Percentiles rank a stretch among this genome's conserved stretches.
Evolutionary conservation across 1,140 invertebrate genomes (phyloP).

Genomic region (Drosophila rhopaloa): DNA sequence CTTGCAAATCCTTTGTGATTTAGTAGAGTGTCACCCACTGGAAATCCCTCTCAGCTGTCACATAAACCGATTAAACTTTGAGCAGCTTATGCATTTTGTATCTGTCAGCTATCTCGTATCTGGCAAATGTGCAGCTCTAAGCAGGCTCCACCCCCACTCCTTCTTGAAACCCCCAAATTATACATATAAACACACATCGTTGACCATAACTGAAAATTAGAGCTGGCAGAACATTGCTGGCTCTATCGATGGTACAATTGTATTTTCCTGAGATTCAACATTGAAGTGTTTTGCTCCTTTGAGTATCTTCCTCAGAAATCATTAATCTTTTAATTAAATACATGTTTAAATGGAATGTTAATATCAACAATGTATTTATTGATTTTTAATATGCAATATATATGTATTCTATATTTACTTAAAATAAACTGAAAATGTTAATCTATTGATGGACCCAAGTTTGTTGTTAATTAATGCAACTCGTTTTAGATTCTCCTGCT

Average conservation of each 20-base stretch:
- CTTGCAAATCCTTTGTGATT: slow-evolving; percentile 70
- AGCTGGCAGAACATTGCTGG: not conserved
- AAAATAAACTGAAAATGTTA: slow-evolving; percentile 25
- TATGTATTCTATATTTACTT: not conserved
- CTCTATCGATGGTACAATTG: not conserved
- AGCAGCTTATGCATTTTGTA: slow-evolving; percentile 76
- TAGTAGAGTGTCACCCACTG: slow-evolving; percentile 54
- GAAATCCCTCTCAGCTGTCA: slow-evolving; percentile 49
- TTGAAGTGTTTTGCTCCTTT: too few relatives aligned
- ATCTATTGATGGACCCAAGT: slow-evolving; percentile 47
- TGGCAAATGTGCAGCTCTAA: slow-evolving; percentile 68
- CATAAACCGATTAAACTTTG: slow-evolving; percentile 80
- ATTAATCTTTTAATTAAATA: not conserved
- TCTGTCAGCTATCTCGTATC: slow-evolving; percentile 69
- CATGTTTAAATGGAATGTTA: too few relatives aligned
- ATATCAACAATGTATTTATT: too few relatives aligned
- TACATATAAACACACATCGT: not conserved
- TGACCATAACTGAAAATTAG: slow-evolving; percentile 23
- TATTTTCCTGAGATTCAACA: too few relatives aligned
- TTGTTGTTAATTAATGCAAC: slow-evolving; percentile 33
- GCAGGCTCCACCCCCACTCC: slow-evolving; percentile 26
- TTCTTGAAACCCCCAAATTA: not conserved
- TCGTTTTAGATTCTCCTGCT: slow-evolving; percentile 9
- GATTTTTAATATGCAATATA: too few relatives aligned
- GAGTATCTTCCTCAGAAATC: too few relatives aligned